phyloP scores from a whole-genome alignment of 2,797 vertebrate species.

The Chlorospingus semifuscus region DNA sequence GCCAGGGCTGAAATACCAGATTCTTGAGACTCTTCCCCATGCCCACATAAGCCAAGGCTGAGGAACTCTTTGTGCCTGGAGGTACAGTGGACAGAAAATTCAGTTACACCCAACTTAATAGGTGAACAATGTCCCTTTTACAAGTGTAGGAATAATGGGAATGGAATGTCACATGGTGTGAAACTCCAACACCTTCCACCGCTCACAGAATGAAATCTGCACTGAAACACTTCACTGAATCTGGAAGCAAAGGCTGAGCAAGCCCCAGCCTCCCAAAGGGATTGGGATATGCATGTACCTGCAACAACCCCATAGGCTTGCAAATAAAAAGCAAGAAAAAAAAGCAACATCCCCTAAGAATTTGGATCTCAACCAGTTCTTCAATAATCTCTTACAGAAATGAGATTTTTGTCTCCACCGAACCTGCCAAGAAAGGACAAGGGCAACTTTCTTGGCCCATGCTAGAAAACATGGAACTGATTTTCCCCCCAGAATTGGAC shows the following conservation, averaged over 20 bases:
- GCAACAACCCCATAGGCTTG: neutral
- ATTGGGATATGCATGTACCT: neutral
- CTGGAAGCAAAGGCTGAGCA: neutral
- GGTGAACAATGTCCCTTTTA: neutral
- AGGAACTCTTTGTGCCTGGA: neutral
- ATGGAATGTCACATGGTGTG: neutral
- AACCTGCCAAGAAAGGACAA: neutral
- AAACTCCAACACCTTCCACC: neutral
- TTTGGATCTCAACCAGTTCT: neutral
- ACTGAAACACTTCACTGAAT: neutral
- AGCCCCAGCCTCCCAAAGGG: neutral
- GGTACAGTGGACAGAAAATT: neutral
- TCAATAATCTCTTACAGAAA: neutral
- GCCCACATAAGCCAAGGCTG: neutral
- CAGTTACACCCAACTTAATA: neutral
- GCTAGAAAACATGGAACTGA: neutral
- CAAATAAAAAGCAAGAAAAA: neutral
- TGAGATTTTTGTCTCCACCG: neutral
- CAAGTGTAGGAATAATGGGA: neutral
- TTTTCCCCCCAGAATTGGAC: neutral
- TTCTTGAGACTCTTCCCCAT: neutral
- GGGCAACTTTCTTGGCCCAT: neutral
- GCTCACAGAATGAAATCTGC: neutral
- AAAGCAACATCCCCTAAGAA: neutral
- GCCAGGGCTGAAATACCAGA: neutral